Base-by-base conservation (phyloP, 2,888 invertebrate genomes). In the Brassicogethes aeneus region DNA sequence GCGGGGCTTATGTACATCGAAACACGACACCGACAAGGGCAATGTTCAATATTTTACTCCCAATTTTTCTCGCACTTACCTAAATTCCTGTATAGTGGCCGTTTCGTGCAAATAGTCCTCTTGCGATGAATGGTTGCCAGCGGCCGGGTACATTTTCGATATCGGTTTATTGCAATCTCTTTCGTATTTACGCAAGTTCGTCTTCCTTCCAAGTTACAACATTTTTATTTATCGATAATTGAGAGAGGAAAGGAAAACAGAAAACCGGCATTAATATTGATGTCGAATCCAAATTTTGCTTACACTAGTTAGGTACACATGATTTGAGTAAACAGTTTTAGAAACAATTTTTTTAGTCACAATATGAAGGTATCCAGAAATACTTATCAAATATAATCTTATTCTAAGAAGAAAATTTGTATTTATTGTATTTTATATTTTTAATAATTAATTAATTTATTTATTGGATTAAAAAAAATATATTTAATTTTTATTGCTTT, bases 101-200 rank as follows among this genome's bases (percentile, higher is more conserved):
- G 85, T 84, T 56, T 82, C 85, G 59, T 89, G 88, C 61, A 86
- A 67, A 40, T 85, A 83, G 66, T 83, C 85, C 62, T 87, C 87
- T 59, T 85, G 85, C 13, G 84, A 82, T n/a, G n/a, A n/a, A 60
- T 77, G 76, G 69, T 83, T 81, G 72, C 83, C 83, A 51, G 78
- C 76, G 36, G 82, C 74, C 36, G 77, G 74, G 67, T 80, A 82
- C 68, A 77, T 83, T 73, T 82, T 85, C 56, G 80, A 77, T 55
- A 81, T 79, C 36, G 87, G 85, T 66, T 88, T 88, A 76, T 88
- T 88, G 72, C 87, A 89, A 42, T 88, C 87, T 59, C 85, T 85
- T 70, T 91, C 89, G 70, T 86, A 89, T 70, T 88, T 89, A 69
- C 85, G 83, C 69, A 87, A 78, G 54, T 88, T 85, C 65, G 87